Evolutionary conservation across 2,797 vertebrate species (phyloP).

Genomic region (Cyclopterus lumpus): DNA sequence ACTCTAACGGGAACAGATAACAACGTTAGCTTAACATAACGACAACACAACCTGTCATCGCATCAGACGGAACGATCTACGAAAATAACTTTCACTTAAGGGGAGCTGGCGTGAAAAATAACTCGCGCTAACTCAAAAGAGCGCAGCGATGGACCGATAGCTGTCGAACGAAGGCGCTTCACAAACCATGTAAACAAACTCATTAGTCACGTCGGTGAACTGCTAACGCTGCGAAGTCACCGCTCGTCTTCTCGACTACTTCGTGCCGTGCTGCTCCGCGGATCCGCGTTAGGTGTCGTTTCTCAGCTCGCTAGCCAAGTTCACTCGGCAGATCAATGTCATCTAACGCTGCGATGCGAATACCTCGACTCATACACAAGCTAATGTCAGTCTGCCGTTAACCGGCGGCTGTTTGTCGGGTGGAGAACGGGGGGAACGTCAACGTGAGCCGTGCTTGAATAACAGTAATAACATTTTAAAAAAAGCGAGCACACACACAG

Average conservation of each 20-base stretch:
- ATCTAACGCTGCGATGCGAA: slow-evolving; percentile 41
- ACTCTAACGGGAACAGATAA: background rate
- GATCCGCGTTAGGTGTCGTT: slow-evolving; percentile 30
- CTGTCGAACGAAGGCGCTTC: slow-evolving; percentile 18
- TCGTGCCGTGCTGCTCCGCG: background rate
- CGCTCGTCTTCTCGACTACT: background rate
- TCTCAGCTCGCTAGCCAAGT: slow-evolving; percentile 52
- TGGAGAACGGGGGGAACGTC: background rate
- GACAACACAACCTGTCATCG: background rate
- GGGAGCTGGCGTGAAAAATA: background rate
- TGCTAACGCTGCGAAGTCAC: no score
- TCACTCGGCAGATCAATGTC: slow-evolving; percentile 65
- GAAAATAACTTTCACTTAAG: background rate
- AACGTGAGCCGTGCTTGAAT: background rate
- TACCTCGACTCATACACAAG: slow-evolving; percentile 17
- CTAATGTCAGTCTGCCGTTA: slow-evolving; percentile 9
- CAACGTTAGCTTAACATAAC: background rate
- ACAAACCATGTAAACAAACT: slow-evolving; percentile 65
- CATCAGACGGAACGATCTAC: background rate
- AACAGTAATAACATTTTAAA: background rate
- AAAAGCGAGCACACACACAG: slow-evolving; percentile 9
- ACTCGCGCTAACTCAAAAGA: background rate
- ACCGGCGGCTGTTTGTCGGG: no score
- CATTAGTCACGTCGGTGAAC: background rate
- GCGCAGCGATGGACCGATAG: background rate